Evolutionary conservation across 2,797 vertebrate species (phyloP).

Genomic region (Siniperca obscura): DNA sequence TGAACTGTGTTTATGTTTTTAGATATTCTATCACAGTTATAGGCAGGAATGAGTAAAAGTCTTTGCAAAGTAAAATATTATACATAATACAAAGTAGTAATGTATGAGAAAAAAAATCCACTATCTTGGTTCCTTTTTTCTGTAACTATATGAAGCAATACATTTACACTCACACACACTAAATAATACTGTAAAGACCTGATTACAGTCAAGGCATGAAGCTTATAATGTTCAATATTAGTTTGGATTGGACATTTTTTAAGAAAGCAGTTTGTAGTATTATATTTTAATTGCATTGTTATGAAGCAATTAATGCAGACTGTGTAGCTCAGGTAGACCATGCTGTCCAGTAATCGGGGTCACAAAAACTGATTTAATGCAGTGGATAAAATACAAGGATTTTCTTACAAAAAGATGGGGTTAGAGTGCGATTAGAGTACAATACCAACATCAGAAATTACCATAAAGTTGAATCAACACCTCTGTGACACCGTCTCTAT

Average conservation of each 20-base stretch:
- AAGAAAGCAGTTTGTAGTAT: background rate
- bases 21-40: background rate
- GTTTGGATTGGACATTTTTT: background rate
- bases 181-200: conserved; percentile 1
- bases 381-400: background rate
- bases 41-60: background rate
- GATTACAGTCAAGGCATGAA: background rate
- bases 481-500: background rate
- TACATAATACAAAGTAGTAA: rapidly evolving
- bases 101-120: background rate
- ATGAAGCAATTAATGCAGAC: background rate
- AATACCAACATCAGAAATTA: background rate
- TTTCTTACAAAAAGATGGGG: background rate
- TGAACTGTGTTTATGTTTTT: background rate
- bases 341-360: background rate
- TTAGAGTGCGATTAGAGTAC: background rate
- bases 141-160: background rate
- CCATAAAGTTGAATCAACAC: background rate
- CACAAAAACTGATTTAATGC: background rate
- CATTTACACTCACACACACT: background rate
- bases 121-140: background rate
- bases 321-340: background rate
- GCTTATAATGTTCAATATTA: background rate
- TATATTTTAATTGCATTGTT: background rate
- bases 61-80: background rate